Evolutionary conservation across 1,140 invertebrate genomes (phyloP).

Genomic region (Drosophila truncata): DNA sequence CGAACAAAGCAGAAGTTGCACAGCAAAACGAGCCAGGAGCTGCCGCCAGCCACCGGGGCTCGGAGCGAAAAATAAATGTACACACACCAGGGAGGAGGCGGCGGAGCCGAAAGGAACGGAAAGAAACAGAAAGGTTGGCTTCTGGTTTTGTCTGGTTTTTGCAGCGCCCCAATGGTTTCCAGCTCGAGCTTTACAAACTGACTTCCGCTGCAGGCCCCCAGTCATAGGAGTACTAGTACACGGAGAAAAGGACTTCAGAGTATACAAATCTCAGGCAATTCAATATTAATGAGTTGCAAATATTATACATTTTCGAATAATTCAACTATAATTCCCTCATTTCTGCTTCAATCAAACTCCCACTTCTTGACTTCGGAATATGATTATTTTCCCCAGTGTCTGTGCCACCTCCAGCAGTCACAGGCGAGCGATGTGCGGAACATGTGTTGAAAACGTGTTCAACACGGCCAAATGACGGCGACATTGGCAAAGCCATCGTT

Average conservation of each 20-base stretch:
- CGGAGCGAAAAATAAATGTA: slow-evolving; percentile 34
- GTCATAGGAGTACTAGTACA: slow-evolving; percentile 5
- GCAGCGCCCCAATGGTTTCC: slow-evolving; percentile 59
- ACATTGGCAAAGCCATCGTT: slow-evolving; percentile 39
- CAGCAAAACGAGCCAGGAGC: slow-evolving; percentile 21
- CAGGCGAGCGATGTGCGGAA: slow-evolving; percentile 67
- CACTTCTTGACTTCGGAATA: background rate
- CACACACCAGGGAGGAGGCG: slow-evolving; percentile 5
- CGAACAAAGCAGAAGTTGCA: slow-evolving; percentile 72
- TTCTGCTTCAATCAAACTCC: background rate
- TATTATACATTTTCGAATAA: no score
- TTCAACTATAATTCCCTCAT: no score
- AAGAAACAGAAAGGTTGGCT: slow-evolving; percentile 14
- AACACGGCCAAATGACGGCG: slow-evolving; percentile 71
- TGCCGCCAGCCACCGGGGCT: slow-evolving; percentile 38
- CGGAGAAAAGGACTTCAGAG: background rate
- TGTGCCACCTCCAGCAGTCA: slow-evolving; percentile 45
- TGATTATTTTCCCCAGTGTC: slow-evolving; percentile 4
- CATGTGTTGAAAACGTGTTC: slow-evolving; percentile 81
- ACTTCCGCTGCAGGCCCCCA: slow-evolving; percentile 59
- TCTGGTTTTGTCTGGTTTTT: slow-evolving; percentile 44
- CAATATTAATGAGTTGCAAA: no score
- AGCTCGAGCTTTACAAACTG: slow-evolving; percentile 71
- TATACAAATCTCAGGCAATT: no score
- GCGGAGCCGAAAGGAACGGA: background rate